Evolutionary conservation across 2,888 invertebrate genomes (phyloP).

Genomic region (Chloroclystis v-ata): DNA sequence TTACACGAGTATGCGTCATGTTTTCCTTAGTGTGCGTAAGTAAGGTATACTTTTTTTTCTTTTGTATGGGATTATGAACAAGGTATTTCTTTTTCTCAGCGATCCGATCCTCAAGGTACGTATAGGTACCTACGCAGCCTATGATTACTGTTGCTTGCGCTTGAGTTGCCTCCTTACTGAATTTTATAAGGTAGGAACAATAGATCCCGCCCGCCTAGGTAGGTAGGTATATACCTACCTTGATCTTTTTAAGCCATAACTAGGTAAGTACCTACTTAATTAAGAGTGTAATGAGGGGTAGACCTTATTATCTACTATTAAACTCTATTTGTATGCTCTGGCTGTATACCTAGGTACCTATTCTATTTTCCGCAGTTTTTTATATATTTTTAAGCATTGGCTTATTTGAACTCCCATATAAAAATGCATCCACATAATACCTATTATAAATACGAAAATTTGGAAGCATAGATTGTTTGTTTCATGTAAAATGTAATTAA

Average conservation of each 20-base stretch:
- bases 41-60: slow-evolving; percentile 58
- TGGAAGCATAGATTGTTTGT: too few species aligned
- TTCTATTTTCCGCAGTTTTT: too few species aligned
- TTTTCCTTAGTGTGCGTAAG: slow-evolving; percentile 53
- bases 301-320: too few species aligned
- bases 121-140: slow-evolving; percentile 29
- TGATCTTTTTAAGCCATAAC: background rate
- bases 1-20: slow-evolving; percentile 52
- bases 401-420: too few species aligned
- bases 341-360: too few species aligned
- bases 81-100: slow-evolving; percentile 56
- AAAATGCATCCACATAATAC: too few species aligned
- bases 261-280: too few species aligned
- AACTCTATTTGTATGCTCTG: too few species aligned
- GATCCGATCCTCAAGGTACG: slow-evolving; percentile 43
- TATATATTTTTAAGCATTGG: too few species aligned
- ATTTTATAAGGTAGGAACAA: background rate
- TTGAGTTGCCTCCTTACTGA: slow-evolving; percentile 8
- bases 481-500: too few species aligned
- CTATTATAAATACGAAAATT: too few species aligned
- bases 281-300: too few species aligned
- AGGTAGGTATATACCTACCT: background rate
- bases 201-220: background rate
- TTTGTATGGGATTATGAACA: slow-evolving; percentile 67
- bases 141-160: slow-evolving; percentile 27